These are phyloP conservation scores for Zygogramma bicolorata DNA, from an alignment of 2,888 invertebrate species.

Conservation along the genomic window DNA sequence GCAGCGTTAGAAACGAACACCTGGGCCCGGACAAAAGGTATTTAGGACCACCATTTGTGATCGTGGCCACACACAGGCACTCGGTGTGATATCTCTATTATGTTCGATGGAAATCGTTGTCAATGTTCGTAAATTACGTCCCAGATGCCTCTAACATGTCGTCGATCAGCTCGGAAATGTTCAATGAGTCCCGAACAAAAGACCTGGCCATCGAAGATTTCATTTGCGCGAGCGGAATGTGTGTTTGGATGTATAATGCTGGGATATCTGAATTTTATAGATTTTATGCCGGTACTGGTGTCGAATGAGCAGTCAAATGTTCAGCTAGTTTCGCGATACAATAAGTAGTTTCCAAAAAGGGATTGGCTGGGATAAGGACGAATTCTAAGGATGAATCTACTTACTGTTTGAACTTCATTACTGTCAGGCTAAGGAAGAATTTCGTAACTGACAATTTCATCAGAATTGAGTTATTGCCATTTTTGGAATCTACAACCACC, in stretches of 20 bases:
- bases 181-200: neutral
- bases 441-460: too few relatives aligned
- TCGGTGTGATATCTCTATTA: slow-evolving; percentile 17
- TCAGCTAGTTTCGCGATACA: neutral
- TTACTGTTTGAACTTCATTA: too few relatives aligned
- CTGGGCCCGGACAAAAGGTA: slow-evolving; percentile 14
- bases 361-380: neutral
- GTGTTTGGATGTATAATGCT: neutral
- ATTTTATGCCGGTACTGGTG: neutral
- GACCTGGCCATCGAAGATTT: neutral
- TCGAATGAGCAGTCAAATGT: neutral
- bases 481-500: too few relatives aligned
- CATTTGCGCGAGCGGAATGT: neutral
- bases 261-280: neutral
- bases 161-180: neutral
- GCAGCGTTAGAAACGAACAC: slow-evolving; percentile 13
- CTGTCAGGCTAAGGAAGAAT: too few relatives aligned
- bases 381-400: too few relatives aligned
- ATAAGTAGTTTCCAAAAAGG: neutral
- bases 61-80: slow-evolving; percentile 12
- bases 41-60: slow-evolving; percentile 16
- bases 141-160: neutral
- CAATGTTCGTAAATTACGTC: slow-evolving; percentile 1
- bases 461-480: too few relatives aligned
- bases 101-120: slow-evolving; percentile 8